Conservation (phyloP, 2,888 invertebrate species). For the Holacanthella duospinosa region DNA sequence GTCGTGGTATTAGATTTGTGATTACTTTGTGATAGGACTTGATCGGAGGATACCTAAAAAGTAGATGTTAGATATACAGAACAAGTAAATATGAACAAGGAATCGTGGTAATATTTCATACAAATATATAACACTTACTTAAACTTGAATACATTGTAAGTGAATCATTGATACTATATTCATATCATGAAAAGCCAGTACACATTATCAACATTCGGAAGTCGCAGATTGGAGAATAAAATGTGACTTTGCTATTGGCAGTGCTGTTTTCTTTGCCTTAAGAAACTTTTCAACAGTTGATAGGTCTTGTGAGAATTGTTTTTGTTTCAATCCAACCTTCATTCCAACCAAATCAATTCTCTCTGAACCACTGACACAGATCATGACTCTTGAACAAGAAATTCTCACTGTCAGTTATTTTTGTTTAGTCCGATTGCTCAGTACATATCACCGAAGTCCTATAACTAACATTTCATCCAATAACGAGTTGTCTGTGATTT, state of each 20-base stretch:
- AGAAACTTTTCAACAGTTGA: constrained; percentile 32
- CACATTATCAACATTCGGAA: constrained; percentile 38
- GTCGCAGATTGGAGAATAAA: constrained; percentile 34
- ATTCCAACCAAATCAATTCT: neutral
- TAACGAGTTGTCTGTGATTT: constrained; percentile 36
- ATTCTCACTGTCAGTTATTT: constrained; percentile 30
- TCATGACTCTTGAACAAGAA: constrained; percentile 12
- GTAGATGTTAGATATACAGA: constrained; percentile 32
- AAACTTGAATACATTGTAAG: neutral
- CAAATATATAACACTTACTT: neutral
- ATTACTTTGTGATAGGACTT: too few species aligned
- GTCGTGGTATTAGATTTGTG: too few species aligned
- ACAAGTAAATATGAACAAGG: constrained; percentile 30
- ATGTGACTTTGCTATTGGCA: constrained; percentile 33
- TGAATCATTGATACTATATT: neutral
- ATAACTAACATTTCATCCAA: constrained; percentile 20
- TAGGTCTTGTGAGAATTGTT: constrained; percentile 34
- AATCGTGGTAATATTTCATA: constrained; percentile 26
- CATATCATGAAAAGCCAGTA: constrained; percentile 33
- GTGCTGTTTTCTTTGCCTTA: constrained; percentile 34
- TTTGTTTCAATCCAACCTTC: too few species aligned
- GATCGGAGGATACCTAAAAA: constrained; percentile 33
- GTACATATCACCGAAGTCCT: constrained; percentile 29
- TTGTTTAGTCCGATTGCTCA: constrained; percentile 34
- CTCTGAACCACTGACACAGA: neutral